Percentiles rank a stretch among this genome's conserved stretches.
Conservation (phyloP, 1,140 invertebrate species). For the Megalopta genalis region DNA sequence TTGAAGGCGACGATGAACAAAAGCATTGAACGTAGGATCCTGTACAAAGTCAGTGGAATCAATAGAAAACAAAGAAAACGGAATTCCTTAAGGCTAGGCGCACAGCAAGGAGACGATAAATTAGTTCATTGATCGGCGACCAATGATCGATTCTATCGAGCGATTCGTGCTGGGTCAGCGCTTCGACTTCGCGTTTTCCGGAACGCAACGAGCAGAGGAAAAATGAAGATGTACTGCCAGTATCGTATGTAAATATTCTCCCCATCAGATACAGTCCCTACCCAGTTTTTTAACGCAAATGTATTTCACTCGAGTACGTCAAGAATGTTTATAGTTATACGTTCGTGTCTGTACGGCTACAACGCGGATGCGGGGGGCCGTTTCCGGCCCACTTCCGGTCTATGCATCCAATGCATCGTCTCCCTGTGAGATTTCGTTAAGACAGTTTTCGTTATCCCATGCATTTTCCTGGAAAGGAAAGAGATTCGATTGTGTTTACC, state of each 20-base stretch:
- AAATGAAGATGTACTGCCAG: conserved; percentile 71
- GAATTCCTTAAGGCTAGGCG: too few relatives aligned
- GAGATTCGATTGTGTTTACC: background rate
- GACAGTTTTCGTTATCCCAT: conserved; percentile 6
- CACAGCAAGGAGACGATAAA: background rate
- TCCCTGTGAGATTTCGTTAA: conserved; percentile 32
- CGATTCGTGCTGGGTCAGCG: conserved; percentile 4
- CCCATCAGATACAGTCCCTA: conserved; percentile 18
- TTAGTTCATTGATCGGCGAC: conserved; percentile 22
- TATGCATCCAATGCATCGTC: conserved; percentile 35
- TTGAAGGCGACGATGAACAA: background rate
- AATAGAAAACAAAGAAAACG: background rate
- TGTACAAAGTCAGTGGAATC: conserved; percentile 20
- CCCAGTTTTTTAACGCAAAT: conserved; percentile 57
- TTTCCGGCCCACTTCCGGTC: conserved; percentile 22
- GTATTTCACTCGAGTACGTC: conserved; percentile 45
- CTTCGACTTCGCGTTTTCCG: conserved; percentile 17
- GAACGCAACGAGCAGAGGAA: conserved; percentile 39
- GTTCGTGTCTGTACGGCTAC: conserved; percentile 51
- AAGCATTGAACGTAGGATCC: conserved; percentile 13
- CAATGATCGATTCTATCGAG: conserved; percentile 1
- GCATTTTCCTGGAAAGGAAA: background rate
- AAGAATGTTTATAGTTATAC: conserved; percentile 44
- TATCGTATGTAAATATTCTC: conserved; percentile 74
- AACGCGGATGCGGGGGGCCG: conserved; percentile 7